Evolutionary conservation across 2,113 vertebrate species (phyloP).

Genomic region (Origma solitaria): DNA sequence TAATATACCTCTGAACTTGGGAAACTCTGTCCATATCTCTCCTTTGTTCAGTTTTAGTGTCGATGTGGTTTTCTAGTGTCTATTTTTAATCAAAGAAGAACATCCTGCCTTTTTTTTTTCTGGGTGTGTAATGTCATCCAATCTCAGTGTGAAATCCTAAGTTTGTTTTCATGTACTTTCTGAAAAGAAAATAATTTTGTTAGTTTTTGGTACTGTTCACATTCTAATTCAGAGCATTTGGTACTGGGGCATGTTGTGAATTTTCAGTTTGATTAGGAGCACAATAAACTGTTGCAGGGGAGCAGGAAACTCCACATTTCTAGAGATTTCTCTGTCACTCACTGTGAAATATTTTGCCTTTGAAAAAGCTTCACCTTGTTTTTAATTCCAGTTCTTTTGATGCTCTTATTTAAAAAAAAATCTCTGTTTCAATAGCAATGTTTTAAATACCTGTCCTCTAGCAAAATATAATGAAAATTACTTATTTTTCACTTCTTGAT

Average conservation of each 20-base stretch:
- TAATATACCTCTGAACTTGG: background rate
- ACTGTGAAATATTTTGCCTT: background rate
- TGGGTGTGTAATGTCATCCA: background rate
- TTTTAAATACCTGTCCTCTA: background rate
- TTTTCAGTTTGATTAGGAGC: background rate
- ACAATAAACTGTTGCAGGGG: background rate
- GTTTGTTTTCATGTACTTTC: background rate
- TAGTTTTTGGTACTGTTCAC: background rate
- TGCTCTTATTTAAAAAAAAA: background rate
- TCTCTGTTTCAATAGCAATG: background rate
- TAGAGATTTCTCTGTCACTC: background rate
- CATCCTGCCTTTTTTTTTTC: background rate
- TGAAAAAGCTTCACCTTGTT: background rate
- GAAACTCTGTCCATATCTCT: background rate
- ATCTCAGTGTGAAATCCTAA: background rate
- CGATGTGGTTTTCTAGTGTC: background rate
- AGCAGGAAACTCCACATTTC: background rate
- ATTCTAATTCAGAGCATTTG: background rate
- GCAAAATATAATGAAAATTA: background rate
- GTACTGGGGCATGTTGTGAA: background rate
- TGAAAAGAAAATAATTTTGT: background rate
- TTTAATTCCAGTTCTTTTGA: background rate
- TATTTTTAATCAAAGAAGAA: background rate
- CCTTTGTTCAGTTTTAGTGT: background rate
- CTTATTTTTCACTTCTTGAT: background rate